Evolutionary conservation across 2,888 invertebrate species (phyloP), one percentile per base, ranked within the genome.

Genomic region (Eilema sororculum): DNA sequence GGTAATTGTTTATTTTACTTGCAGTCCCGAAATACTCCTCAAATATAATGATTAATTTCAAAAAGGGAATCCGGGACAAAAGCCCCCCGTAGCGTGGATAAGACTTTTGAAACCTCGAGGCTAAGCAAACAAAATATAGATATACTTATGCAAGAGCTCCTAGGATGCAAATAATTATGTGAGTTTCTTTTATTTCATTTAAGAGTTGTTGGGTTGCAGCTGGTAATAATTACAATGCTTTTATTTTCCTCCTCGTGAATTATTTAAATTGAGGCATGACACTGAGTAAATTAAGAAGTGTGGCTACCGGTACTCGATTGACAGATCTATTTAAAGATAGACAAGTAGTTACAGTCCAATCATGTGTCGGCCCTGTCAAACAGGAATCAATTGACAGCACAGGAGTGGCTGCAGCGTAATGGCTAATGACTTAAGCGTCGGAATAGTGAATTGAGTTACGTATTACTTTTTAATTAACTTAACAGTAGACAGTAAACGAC

Each of bases 91-190:
- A 58, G 13, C 58, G 2, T 25, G 24, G 25, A 25, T 58, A 25
- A 25, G 13, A 24, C 24, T 58, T 58, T 58, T 58, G 8, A 58
- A 58, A 25, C 58, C 58, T 58, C 58, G 58, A 46, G 28, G 58
- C 20, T 58, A 58, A 28, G 58, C 16, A 58, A 52, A n/a, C 9
- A 52, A 25, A 28, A 6, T 25, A 13, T 58, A 58, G 46, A 46
- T 20, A 46, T 46, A 46, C 3, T 8, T 33, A 33, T 46, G 46
- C 25, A 25, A 13, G n/a, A n/a, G 24, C 58, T 61, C 61, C n/a
- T 61, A 10, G n/a, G 61, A 30, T 37, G 33, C 22, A 61, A 30
- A 22, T 61, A 16, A 25, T 58, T 58, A 58, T 28, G 20, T 46
- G 25, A 25, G 28, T 37, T 12, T 61, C 12, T 33, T 61, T 33